Base-by-base conservation (phyloP, 2,888 invertebrate genomes). In the Euzophera pinguis region DNA sequence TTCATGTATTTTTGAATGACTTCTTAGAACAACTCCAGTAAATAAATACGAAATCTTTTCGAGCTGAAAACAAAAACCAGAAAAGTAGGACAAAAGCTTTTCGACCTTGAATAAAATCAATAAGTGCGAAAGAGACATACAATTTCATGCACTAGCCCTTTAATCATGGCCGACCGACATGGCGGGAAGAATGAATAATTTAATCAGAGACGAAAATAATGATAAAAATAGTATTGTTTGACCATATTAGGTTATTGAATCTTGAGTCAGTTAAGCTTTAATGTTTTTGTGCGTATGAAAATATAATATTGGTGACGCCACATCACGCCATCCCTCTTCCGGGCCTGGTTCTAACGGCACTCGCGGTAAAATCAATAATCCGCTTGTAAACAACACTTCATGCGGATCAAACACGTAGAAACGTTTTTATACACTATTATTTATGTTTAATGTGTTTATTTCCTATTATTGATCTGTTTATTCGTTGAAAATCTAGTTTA, bases 301-400 rank as follows among this genome's bases (percentile, higher is more conserved):
- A 34, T 1, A 17, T 27, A n/a, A n/a, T n/a, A 43, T 27, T 27
- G 13, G 5, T 2, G 22, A 0, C n/a, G 58, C 57, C 59, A 60
- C 58, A 60, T 56, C 59, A 57, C 43, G 22, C 1, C 29, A 32
- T 29, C 13, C 29, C 27, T 9, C 32, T 48, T 50, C 5, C 14
- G n/a, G 29, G 34, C 5, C 22, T 22, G n/a, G n/a, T 53, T 37
- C 58, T 62, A 60, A 67, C 62, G 62, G 55, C 71, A 53, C 58
- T 59, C 53, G 61, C 63, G 62, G 60, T 73, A 84, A 86, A 86
- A 87, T 87, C 86, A 80, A 87, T 87, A 86, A 66, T 59, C 60
- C 67, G 84, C 86, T 89, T 90, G 90, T 90, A 90, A 90, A 90
- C 89, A 90, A 84, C 75, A 70, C 67, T 72, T 63, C 72, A 81